These are phyloP conservation scores for Symphodus melops DNA, from an alignment of 2,113 vertebrate genomes.

Conservation along the genomic window DNA sequence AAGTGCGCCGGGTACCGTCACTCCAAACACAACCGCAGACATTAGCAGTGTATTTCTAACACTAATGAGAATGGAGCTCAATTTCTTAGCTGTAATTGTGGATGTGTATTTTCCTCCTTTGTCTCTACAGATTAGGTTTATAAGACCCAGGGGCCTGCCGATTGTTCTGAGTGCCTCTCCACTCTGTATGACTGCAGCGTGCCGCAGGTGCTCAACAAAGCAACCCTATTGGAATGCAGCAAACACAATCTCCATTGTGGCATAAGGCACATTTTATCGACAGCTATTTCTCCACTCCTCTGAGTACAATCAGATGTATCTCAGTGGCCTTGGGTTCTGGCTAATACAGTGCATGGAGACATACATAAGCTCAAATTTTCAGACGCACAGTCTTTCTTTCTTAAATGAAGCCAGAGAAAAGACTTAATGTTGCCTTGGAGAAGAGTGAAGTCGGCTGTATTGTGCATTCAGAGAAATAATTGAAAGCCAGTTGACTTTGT, in stretches of 20 bases:
- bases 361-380: conserved; percentile 21
- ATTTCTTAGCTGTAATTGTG: conserved; percentile 47
- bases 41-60: conserved; percentile 29
- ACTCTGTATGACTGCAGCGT: conserved; percentile 39
- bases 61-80: conserved; percentile 21
- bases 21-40: not conserved
- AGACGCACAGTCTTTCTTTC: conserved; percentile 6
- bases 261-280: conserved; percentile 46
- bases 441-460: conserved; percentile 19
- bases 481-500: conserved; percentile 14
- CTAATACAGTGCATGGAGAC: conserved; percentile 41
- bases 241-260: conserved; percentile 37
- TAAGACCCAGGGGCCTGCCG: conserved; percentile 32
- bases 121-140: conserved; percentile 52
- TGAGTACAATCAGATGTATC: conserved; percentile 53
- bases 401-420: conserved; percentile 24
- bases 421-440: conserved; percentile 13
- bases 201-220: conserved; percentile 58
- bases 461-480: conserved; percentile 16
- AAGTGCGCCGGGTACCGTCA: not conserved
- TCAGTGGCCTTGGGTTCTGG: conserved; percentile 50
- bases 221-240: conserved; percentile 55
- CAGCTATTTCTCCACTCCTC: conserved; percentile 52
- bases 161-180: conserved; percentile 64
- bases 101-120: conserved; percentile 37